Evolutionary conservation across 2,797 vertebrate genomes (phyloP).

Genomic region (Gallinago nigripennis): DNA sequence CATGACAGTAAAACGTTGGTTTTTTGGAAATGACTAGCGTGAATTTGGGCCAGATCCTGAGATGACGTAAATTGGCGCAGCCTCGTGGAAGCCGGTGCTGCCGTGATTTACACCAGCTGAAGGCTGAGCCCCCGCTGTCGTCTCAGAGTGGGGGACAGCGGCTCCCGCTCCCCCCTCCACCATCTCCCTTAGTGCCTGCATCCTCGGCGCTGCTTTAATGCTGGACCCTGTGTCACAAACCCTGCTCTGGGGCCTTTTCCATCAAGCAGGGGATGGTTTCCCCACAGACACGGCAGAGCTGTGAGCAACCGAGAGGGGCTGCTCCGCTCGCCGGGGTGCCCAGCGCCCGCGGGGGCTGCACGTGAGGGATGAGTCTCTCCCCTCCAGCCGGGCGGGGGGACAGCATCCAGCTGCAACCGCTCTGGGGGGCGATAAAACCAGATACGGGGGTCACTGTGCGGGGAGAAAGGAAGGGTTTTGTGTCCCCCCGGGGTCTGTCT

Average conservation of each 20-base stretch:
- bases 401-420: background rate
- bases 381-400: background rate
- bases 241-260: background rate
- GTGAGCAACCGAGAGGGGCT: fast-evolving
- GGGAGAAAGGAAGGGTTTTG: background rate
- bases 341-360: fast-evolving
- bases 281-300: fast-evolving
- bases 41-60: background rate
- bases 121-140: background rate
- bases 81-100: background rate
- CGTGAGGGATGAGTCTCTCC: background rate
- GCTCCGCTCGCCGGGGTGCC: background rate
- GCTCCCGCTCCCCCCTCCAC: fast-evolving
- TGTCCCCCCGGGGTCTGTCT: no score
- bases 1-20: background rate
- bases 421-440: background rate
- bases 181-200: background rate
- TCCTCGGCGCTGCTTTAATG: fast-evolving
- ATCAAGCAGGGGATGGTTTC: fast-evolving
- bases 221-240: background rate
- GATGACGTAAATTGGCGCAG: slow-evolving; percentile 30
- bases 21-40: slow-evolving; percentile 29
- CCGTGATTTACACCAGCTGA: slow-evolving; percentile 7
- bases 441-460: fast-evolving
- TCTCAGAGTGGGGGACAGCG: fast-evolving